These are phyloP conservation scores for Antheraea yamamai DNA, from an alignment of 2,888 invertebrate genomes.

Conservation along the genomic window DNA sequence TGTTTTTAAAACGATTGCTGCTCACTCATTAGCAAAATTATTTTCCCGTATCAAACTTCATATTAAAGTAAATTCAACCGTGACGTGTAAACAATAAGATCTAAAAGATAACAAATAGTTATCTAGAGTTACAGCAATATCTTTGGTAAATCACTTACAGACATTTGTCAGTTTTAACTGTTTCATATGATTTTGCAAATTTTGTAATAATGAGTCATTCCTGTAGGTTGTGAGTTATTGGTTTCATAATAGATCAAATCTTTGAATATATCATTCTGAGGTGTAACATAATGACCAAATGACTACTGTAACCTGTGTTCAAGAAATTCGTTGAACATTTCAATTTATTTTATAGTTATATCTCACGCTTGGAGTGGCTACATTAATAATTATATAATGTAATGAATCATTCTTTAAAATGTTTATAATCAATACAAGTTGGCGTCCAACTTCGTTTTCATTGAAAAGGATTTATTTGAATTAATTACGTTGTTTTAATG, in stretches of 20 bases:
- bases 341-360: background rate
- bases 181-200: slow-evolving; percentile 47
- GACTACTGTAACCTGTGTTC: slow-evolving; percentile 26
- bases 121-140: slow-evolving; percentile 14
- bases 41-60: background rate
- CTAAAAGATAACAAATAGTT: background rate
- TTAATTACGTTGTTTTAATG: too few species aligned
- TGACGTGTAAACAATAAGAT: background rate
- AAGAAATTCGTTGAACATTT: slow-evolving; percentile 1
- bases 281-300: slow-evolving; percentile 50
- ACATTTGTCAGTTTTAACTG: slow-evolving; percentile 37
- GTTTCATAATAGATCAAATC: slow-evolving; percentile 51
- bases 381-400: background rate
- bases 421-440: background rate
- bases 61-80: slow-evolving; percentile 17
- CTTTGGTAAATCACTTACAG: slow-evolving; percentile 9
- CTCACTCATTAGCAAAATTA: slow-evolving; percentile 7
- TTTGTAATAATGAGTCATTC: slow-evolving; percentile 52
- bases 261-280: slow-evolving; percentile 55
- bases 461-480: too few species aligned
- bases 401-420: background rate
- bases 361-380: background rate
- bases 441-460: too few species aligned
- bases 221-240: slow-evolving; percentile 47
- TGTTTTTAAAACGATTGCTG: slow-evolving; percentile 36